A percentile compares a stretch with the other conserved stretches of the same genome.
These are phyloP conservation scores for Serranus cabrilla DNA, from an alignment of 2,797 vertebrate species.

Conservation along the genomic window DNA sequence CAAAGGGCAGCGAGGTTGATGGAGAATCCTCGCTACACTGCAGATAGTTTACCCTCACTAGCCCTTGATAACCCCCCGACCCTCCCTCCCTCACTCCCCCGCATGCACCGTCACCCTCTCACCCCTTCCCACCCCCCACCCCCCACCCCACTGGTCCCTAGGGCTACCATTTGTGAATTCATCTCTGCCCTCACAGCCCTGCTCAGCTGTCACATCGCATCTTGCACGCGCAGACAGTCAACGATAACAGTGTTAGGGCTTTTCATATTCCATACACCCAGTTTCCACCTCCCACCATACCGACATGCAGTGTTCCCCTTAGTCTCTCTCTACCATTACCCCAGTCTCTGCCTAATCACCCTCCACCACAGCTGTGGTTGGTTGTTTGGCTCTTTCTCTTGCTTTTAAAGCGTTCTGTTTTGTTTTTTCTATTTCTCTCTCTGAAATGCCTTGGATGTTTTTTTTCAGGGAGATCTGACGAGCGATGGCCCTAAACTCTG, in stretches of 20 bases:
- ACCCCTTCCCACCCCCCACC: slow-evolving; percentile 57
- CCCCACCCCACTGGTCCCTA: slow-evolving; percentile 72
- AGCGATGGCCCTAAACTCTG: slow-evolving; percentile 22
- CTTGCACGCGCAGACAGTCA: slow-evolving; percentile 81
- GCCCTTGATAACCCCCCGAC: slow-evolving; percentile 52
- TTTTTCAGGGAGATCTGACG: slow-evolving; percentile 17
- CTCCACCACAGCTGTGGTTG: slow-evolving; percentile 1
- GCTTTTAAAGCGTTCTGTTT: slow-evolving; percentile 13
- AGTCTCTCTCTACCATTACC: slow-evolving; percentile 26
- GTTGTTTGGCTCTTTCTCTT: slow-evolving; percentile 8
- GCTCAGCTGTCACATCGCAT: slow-evolving; percentile 88
- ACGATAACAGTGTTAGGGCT: slow-evolving; percentile 79
- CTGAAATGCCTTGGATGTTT: slow-evolving; percentile 14
- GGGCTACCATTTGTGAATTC: slow-evolving; percentile 86
- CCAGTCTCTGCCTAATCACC: slow-evolving; percentile 11
- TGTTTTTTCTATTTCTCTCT: not conserved
- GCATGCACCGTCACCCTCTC: slow-evolving; percentile 56
- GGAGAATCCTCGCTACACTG: slow-evolving; percentile 39
- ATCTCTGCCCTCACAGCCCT: slow-evolving; percentile 82
- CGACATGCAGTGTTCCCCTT: slow-evolving; percentile 57
- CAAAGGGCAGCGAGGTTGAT: slow-evolving; percentile 6
- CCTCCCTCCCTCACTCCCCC: slow-evolving; percentile 34
- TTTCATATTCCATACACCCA: slow-evolving; percentile 82
- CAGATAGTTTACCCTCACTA: slow-evolving; percentile 58
- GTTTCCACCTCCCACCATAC: slow-evolving; percentile 67